Conservation (phyloP, 2,888 invertebrate species). For the Stratiomys singularior region DNA sequence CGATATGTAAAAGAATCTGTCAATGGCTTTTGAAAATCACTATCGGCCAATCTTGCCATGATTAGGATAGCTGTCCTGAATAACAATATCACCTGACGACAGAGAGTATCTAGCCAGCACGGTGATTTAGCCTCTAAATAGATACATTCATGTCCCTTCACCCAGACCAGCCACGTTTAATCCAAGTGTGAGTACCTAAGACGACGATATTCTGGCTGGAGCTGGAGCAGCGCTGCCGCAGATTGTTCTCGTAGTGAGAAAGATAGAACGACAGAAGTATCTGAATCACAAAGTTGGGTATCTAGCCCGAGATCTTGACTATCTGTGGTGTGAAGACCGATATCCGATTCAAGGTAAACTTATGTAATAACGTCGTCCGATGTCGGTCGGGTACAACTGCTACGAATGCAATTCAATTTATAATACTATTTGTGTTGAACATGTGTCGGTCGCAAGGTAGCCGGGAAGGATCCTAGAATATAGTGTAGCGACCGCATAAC, state of each 20-base stretch:
- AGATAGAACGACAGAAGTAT: conserved; percentile 24
- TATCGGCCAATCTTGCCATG: conserved; percentile 40
- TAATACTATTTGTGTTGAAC: conserved; percentile 27
- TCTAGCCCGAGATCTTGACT: conserved; percentile 14
- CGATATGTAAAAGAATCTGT: conserved; percentile 46
- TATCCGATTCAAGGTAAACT: conserved; percentile 39
- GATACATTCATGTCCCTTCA: conserved; percentile 33
- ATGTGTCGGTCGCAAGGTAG: background rate
- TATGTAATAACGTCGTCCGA: conserved; percentile 24
- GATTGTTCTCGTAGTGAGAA: background rate
- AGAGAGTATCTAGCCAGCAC: background rate
- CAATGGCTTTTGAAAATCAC: conserved; percentile 35
- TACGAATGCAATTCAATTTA: conserved; percentile 22
- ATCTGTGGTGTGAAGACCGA: conserved; percentile 43
- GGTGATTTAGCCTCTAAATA: conserved; percentile 20
- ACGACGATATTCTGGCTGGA: background rate
- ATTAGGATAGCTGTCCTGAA: conserved; percentile 46
- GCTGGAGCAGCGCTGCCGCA: background rate
- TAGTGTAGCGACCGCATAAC: too few species aligned
- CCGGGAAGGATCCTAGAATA: too few species aligned
- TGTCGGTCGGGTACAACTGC: background rate
- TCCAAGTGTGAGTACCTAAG: conserved; percentile 4
- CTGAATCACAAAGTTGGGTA: conserved; percentile 8
- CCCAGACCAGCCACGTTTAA: background rate
- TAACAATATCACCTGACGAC: conserved; percentile 45